Evolutionary conservation across 2,888 invertebrate species (phyloP).

Genomic region (Melieria omissa): DNA sequence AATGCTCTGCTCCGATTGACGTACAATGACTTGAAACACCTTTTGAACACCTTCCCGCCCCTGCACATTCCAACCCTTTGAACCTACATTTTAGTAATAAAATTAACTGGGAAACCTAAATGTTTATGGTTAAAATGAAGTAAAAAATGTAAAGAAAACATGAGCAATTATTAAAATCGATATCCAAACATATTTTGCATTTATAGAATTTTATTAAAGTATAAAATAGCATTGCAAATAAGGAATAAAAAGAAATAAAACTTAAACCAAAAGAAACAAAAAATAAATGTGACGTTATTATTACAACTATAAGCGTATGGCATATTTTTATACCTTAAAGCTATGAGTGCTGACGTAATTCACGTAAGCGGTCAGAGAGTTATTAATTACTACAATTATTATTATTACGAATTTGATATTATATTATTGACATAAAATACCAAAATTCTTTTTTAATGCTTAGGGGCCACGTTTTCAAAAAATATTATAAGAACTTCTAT

Average conservation of each 20-base stretch:
- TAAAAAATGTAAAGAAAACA: conserved; percentile 37
- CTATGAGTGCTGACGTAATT: conserved; percentile 27
- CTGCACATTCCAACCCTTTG: too few species aligned
- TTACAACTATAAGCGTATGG: conserved; percentile 42
- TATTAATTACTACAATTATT: conserved; percentile 37
- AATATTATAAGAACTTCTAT: conserved; percentile 50
- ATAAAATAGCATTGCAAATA: conserved; percentile 37
- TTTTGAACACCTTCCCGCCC: too few species aligned
- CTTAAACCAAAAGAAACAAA: conserved; percentile 25
- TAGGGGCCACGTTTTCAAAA: conserved; percentile 64
- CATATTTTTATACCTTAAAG: conserved; percentile 50
- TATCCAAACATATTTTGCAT: conserved; percentile 48
- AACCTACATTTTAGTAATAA: too few species aligned
- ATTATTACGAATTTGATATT: conserved; percentile 40
- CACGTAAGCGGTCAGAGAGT: conserved; percentile 26
- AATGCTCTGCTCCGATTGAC: too few species aligned
- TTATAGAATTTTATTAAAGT: conserved; percentile 45
- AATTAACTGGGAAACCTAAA: conserved; percentile 30
- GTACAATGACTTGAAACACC: too few species aligned
- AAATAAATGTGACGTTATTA: conserved; percentile 42
- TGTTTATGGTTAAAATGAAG: conserved; percentile 52
- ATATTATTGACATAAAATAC: conserved; percentile 42
- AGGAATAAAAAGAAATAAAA: conserved; percentile 27
- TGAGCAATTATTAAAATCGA: conserved; percentile 50
- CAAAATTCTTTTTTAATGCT: conserved; percentile 62